Evolutionary conservation across 2,113 vertebrate species (phyloP), one percentile per base, ranked within the genome.

Genomic region (Leptosomus discolor): DNA sequence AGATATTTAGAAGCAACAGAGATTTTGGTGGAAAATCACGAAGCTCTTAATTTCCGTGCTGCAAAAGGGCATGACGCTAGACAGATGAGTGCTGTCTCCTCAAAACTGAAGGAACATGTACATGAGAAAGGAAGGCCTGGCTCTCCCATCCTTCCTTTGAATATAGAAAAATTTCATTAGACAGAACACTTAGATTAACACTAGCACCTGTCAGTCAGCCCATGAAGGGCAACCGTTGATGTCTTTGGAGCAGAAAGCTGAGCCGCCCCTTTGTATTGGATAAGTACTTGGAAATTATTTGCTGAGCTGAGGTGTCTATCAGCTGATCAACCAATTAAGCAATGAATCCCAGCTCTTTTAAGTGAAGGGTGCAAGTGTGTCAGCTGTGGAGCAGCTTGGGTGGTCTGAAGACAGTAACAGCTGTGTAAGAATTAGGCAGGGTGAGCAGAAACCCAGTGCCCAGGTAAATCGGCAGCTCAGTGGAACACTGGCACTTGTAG

Each of bases 281-380:
- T 45, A 95, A 97, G 91, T 95, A 92, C 92, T 92, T 97, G 94
- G 74, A 95, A 96, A 96, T 84, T 85, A 87, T 94, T 97, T 95
- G 61, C 93, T 83, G 57, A 97, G n/a, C 56, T 83, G 81, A 80
- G 45, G 39, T 94, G 91, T 58, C 85, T 93, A 85, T 89, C 69
- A 64, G n/a, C 43, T 83, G 76, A 79, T 76, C 90, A 90, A 92
- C 56, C 63, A 92, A 94, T 96, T 96, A 96, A 97, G 65, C n/a
- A 63, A 54, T 10, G 50, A 50, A 73, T 85, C 32, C 18, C 6
- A 73, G 16, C 54, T 91, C 68, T 43, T 89, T 85, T 77, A 80
- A 67, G 34, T 15, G 51, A 78, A 54, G 23, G 29, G n/a, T 82
- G 56, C 32, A 90, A 91, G 80, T 29, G 27, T 82, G 54, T 90